These are phyloP conservation scores for Channa maculata DNA, from an alignment of 2,113 vertebrate genomes.

Conservation along the genomic window DNA sequence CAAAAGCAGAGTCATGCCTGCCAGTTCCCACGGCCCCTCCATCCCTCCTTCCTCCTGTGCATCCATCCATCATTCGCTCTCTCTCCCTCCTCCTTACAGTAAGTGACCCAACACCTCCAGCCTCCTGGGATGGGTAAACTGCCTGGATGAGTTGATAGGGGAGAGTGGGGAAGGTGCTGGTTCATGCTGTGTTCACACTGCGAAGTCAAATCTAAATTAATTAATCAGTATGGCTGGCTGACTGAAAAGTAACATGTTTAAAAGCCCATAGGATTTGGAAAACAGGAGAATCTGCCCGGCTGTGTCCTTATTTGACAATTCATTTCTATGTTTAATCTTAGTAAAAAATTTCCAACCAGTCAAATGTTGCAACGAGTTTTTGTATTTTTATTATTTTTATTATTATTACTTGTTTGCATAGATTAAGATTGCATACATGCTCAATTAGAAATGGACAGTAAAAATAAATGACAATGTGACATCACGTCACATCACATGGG, in stretches of 20 bases:
- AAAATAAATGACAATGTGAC: no score
- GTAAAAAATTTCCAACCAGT: neutral
- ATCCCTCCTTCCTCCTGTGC: slow-evolving; percentile 53
- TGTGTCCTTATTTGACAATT: neutral
- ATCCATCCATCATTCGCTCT: slow-evolving; percentile 66
- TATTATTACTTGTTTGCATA: no score
- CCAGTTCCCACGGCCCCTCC: slow-evolving; percentile 76
- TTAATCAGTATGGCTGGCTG: neutral
- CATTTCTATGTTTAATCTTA: neutral
- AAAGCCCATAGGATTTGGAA: neutral
- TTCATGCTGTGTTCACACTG: slow-evolving; percentile 9
- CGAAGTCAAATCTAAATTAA: slow-evolving; percentile 6
- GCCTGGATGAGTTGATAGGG: slow-evolving; percentile 40
- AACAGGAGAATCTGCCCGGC: neutral
- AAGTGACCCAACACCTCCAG: slow-evolving; percentile 79
- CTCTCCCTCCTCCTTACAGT: slow-evolving; percentile 70
- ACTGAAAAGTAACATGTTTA: neutral
- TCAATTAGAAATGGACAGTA: no score
- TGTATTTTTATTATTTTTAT: no score
- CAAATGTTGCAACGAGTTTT: neutral
- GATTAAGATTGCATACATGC: no score
- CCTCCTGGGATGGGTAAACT: slow-evolving; percentile 71
- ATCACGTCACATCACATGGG: no score
- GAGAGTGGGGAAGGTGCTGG: slow-evolving; percentile 13
- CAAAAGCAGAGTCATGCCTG: slow-evolving; percentile 78